A percentile compares a stretch with the other conserved stretches of the same genome.
phyloP scores from a whole-genome alignment of 1,140 invertebrate genomes.

The Penaeus japonicus region DNA sequence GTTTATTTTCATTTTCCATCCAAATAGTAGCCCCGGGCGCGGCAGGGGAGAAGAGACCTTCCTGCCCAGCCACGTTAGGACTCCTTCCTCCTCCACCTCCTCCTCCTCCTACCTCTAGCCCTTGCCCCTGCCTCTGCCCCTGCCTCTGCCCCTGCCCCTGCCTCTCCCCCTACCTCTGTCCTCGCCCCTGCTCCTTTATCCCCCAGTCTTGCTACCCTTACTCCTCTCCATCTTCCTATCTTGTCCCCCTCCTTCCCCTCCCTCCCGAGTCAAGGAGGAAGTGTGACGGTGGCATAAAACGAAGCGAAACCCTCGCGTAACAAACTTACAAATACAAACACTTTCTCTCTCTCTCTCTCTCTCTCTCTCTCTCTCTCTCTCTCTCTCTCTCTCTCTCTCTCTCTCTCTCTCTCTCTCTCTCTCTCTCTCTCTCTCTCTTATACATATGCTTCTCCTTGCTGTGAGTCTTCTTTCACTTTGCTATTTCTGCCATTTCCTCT shows the following conservation, averaged over 20 bases:
- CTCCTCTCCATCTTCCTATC: neutral
- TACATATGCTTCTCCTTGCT: neutral
- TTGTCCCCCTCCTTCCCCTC: neutral
- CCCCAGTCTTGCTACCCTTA: neutral
- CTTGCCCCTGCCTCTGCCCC: neutral
- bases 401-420: neutral
- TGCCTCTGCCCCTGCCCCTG: neutral
- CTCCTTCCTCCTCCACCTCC: neutral
- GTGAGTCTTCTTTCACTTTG: neutral
- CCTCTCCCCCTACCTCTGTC: neutral
- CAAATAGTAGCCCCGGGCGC: constrained; percentile 6
- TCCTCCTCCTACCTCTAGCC: neutral
- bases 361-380: too few species aligned
- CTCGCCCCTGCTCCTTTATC: neutral
- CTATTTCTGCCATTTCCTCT: neutral
- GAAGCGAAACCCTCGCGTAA: too few species aligned
- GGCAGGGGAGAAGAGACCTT: neutral
- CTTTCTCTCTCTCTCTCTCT: neutral
- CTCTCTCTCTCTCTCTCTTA: neutral
- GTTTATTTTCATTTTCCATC: constrained; percentile 39
- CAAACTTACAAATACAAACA: too few species aligned
- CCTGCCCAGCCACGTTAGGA: neutral
- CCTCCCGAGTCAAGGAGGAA: too few species aligned
- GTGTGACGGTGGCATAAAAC: too few species aligned
- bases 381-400: neutral